Evolutionary conservation across 2,113 vertebrate genomes (phyloP), one percentile per base, ranked within the genome.

Genomic region (Cheirogaleus medius): DNA sequence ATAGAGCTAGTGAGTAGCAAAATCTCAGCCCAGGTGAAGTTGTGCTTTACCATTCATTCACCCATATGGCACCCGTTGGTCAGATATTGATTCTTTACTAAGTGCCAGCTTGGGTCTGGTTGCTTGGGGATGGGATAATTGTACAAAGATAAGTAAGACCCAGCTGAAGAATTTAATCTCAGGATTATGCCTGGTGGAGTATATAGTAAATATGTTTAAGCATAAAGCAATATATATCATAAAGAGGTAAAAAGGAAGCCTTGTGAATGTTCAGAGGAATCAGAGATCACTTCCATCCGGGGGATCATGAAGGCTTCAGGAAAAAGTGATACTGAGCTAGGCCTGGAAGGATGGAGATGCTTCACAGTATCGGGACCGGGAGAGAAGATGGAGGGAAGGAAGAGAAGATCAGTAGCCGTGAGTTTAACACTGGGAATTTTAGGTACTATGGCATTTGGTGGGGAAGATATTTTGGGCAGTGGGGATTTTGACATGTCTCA

Each of bases 381-480:
- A 7, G 34, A 11, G 52, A 87, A 68, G 34, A 21, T 15, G 29
- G 34, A 63, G 56, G 7, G 18, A 80, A 81, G 34, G 69, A 64
- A 44, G 8, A 71, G 39, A 44, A 34, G 86, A 64, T 42, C 7
- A 64, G 68, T 15, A 3, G 68, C 69, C 1, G 20, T 3, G 29
- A 87, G 60, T 77, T 85, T 68, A 47, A 54, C 15, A 6, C 93
- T 66, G 42, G 93, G 66, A 58, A 52, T 92, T 90, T 73, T 37
- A 76, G 77, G 21, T 87, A 37, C 54, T 2, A 4, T 71, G 94
- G 69, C 74, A 80, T 97, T 91, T 95, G 90, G 63, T 37, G 17
- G n/a, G 42, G 89, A 95, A 89, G 93, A 68, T 94, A 93, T 93
- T 97, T 95, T 94, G 90, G 69, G 73, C 60, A 54, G 39, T 10